Conservation (phyloP, 2,888 invertebrate genomes). For the Nephrotoma guestfalica region DNA sequence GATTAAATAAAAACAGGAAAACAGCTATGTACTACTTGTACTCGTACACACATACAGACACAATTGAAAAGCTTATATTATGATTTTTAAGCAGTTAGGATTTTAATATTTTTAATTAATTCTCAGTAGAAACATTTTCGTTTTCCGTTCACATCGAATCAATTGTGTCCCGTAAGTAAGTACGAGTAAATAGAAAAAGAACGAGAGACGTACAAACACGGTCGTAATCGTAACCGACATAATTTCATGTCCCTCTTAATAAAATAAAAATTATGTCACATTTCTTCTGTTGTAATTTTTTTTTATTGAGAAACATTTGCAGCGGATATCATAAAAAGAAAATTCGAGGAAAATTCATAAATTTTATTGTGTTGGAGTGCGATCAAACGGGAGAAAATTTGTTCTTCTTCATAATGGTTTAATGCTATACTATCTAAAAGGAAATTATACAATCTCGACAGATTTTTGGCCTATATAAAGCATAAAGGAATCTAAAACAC, state of each 20-base stretch:
- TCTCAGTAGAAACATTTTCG: background rate
- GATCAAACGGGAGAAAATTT: background rate
- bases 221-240: background rate
- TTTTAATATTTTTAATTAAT: background rate
- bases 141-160: background rate
- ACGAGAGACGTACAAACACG: background rate
- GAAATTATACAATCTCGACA: background rate
- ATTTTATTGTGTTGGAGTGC: background rate
- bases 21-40: background rate
- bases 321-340: background rate
- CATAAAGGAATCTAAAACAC: background rate
- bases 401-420: background rate
- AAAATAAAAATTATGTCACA: background rate
- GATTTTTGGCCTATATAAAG: background rate
- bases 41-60: background rate
- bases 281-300: background rate
- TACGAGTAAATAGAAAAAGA: background rate
- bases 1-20: background rate
- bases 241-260: background rate
- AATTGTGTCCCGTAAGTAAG: background rate
- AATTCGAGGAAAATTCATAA: background rate
- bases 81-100: background rate
- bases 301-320: background rate
- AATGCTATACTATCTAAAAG: background rate
- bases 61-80: background rate